Base-by-base conservation (phyloP, 2,113 vertebrate species). In the Ictalurus furcatus region DNA sequence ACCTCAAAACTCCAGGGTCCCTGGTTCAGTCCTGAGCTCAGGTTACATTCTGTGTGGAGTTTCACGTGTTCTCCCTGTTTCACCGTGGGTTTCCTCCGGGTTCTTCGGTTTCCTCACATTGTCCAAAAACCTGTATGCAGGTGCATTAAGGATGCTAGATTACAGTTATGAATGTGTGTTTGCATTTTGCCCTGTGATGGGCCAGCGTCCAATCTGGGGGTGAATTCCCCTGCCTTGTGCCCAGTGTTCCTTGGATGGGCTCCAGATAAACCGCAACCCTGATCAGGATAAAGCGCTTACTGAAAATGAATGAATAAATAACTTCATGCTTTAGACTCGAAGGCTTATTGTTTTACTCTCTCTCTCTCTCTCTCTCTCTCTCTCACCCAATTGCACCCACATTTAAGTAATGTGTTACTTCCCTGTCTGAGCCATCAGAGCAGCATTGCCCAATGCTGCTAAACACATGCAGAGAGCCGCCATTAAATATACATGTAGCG, bases 401-500 rank as follows among this genome's bases (percentile, higher is more conserved):
- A 40, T 84, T 25, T 13, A 82, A 59, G 56, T 80, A 80, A 19
- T 6, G 13, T 30, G 52, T 82, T 37, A n/a, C 54, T 37, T 6
- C 34, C 23, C 30, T 86, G 30, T 58, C 52, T 19, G 0, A 63
- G 82, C 48, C 59, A 63, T 61, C 28, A 52, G 65, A 58, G 69
- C 52, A 11, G 14, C 58, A 44, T 30, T 87, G 56, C 54, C n/a
- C 56, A 58, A 13, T 13, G 37, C 58, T 16, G 40, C 89, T 90
- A 90, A 94, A 92, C 91, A 88, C 93, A 92, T 93, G 90, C 92
- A 85, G 88, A 91, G 91, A 89, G 90, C 90, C 92, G 59, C 86
- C 92, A 94, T 95, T 94, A 95, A 95, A 95, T 95, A 94, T 94
- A 93, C 92, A 94, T 93, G 94, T 89, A n/a, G 65, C 37, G 59